phyloP scores from a whole-genome alignment of 2,797 vertebrate species.

The Muraenolepis orangiensis region DNA sequence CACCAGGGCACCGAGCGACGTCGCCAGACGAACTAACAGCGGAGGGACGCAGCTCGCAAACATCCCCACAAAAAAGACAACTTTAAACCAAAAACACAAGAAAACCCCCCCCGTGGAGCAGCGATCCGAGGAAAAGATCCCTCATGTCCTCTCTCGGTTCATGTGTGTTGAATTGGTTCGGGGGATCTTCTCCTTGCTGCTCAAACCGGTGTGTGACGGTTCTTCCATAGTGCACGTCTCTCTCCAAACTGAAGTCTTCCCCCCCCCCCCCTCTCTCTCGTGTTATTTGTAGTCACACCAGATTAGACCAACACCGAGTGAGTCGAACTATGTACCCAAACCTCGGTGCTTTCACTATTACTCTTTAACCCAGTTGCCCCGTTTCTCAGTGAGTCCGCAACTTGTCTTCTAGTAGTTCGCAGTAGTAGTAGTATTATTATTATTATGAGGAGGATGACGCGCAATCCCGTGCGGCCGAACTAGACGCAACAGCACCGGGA shows the following conservation, averaged over 20 bases:
- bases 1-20: slow-evolving; percentile 56
- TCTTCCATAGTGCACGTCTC: slow-evolving; percentile 23
- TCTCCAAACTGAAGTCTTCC: not conserved
- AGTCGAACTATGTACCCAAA: too few species aligned
- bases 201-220: slow-evolving; percentile 17
- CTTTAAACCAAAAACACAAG: slow-evolving; percentile 47
- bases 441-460: slow-evolving; percentile 39
- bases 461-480: slow-evolving; percentile 26
- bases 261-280: too few species aligned
- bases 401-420: slow-evolving; percentile 4
- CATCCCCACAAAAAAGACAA: slow-evolving; percentile 64
- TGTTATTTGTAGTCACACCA: too few species aligned
- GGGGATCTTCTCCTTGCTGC: slow-evolving; percentile 43
- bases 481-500: not conserved
- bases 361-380: slow-evolving; percentile 27
- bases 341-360: too few species aligned
- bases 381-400: slow-evolving; percentile 47
- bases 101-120: slow-evolving; percentile 35
- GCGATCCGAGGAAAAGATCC: slow-evolving; percentile 33
- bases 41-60: slow-evolving; percentile 59
- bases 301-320: too few species aligned
- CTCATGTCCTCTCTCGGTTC: slow-evolving; percentile 46
- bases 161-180: slow-evolving; percentile 29
- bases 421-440: too few species aligned
- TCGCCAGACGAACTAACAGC: slow-evolving; percentile 53